A percentile compares a stretch with the other conserved stretches of the same genome.
phyloP scores from a whole-genome alignment of 53 echinoderm and acorn worm genomes.

The Temnopleurus reevesii region DNA sequence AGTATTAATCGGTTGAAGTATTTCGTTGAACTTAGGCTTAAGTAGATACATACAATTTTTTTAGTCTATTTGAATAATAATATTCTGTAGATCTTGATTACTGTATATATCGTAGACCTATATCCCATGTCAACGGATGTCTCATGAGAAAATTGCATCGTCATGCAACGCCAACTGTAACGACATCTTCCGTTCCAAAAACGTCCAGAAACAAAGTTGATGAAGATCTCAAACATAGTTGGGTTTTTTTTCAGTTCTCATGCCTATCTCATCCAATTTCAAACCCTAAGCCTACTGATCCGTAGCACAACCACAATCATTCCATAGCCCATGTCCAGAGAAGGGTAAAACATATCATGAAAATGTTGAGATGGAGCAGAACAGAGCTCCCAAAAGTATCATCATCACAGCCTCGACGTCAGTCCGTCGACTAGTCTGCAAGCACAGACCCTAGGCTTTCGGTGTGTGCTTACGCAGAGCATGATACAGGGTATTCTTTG shows the following conservation, averaged over 20 bases:
- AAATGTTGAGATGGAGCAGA: neutral
- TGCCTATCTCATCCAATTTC: neutral
- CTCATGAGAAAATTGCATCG: too few species aligned
- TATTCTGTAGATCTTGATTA: neutral
- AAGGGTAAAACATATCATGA: neutral
- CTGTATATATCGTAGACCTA: too few species aligned
- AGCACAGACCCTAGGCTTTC: too few species aligned
- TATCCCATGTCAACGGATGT: too few species aligned
- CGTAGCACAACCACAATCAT: neutral
- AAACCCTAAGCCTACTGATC: neutral
- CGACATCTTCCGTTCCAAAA: too few species aligned
- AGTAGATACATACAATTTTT: too few species aligned
- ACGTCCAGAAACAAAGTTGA: neutral
- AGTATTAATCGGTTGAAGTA: too few species aligned
- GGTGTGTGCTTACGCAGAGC: too few species aligned
- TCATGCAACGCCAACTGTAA: too few species aligned
- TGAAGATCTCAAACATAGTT: neutral
- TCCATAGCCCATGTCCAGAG: neutral
- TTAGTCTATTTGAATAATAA: too few species aligned
- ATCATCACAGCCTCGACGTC: neutral
- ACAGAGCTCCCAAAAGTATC: neutral
- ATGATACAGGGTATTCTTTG: too few species aligned
- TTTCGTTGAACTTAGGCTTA: too few species aligned
- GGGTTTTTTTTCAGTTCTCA: neutral
- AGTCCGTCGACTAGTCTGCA: neutral